Evolutionary conservation across 1,140 invertebrate species (phyloP).

Genomic region (Arion vulgaris): DNA sequence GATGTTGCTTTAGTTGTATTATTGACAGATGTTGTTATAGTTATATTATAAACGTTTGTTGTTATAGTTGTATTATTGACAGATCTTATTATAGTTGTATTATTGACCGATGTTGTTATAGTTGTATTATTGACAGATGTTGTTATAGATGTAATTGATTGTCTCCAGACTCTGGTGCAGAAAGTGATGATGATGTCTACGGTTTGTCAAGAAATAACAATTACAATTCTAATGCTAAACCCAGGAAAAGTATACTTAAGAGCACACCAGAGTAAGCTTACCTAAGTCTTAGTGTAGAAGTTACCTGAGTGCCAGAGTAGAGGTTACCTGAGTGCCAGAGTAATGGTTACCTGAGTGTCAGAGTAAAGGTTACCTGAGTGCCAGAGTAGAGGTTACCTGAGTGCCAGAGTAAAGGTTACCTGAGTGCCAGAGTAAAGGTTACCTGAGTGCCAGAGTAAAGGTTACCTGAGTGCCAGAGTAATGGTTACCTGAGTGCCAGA

Average conservation of each 20-base stretch:
- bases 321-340: too few species aligned
- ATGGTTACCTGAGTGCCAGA: too few species aligned
- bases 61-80: neutral
- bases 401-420: too few species aligned
- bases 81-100: too few species aligned
- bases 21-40: neutral
- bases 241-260: conserved; percentile 51
- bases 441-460: too few species aligned
- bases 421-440: too few species aligned
- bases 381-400: too few species aligned
- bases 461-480: too few species aligned
- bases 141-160: neutral
- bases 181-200: conserved; percentile 59
- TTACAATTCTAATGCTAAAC: conserved; percentile 46
- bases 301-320: too few species aligned
- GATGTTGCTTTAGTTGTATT: neutral
- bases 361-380: too few species aligned
- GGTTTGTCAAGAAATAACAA: conserved; percentile 53
- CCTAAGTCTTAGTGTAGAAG: too few species aligned
- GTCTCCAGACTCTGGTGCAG: conserved; percentile 55
- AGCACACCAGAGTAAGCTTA: conserved; percentile 48
- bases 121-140: neutral
- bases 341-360: too few species aligned
- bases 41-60: neutral
- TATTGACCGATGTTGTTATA: neutral